phyloP scores from a whole-genome alignment of 2,888 invertebrate genomes.

The Pollenia amentaria region DNA sequence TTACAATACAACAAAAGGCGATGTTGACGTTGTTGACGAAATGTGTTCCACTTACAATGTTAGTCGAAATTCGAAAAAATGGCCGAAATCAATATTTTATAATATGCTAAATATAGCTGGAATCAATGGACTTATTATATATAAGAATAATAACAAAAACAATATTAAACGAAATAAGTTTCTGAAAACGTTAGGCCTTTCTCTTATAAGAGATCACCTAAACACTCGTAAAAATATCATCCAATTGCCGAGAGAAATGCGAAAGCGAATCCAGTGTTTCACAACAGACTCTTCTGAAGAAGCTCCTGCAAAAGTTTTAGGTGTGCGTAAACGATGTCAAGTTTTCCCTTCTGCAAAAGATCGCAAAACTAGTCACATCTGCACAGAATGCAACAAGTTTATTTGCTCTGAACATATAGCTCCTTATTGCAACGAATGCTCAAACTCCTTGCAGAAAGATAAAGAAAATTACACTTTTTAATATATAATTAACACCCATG shows the following conservation, averaged over 20 bases:
- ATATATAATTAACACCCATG: background rate
- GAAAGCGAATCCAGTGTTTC: conserved; percentile 7
- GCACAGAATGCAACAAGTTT: conserved; percentile 14
- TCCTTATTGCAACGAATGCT: conserved; percentile 28
- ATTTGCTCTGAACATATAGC: conserved; percentile 17
- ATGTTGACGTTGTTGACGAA: no score
- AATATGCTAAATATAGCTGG: no score
- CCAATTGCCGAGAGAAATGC: conserved; percentile 12
- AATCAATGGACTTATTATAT: no score
- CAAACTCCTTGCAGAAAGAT: conserved; percentile 27
- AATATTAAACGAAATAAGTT: no score
- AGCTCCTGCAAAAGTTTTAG: conserved; percentile 5
- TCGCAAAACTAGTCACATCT: conserved; percentile 7
- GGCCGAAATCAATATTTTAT: no score
- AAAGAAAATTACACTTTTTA: conserved; percentile 15
- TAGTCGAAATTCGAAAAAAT: no score
- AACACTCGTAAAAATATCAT: conserved; percentile 15
- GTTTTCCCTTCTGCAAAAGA: conserved; percentile 14
- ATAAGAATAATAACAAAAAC: no score
- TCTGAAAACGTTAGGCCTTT: background rate
- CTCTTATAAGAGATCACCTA: conserved; percentile 7
- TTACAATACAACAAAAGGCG: no score
- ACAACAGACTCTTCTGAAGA: conserved; percentile 1
- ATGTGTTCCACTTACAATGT: no score
- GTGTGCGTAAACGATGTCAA: conserved; percentile 14